phyloP scores from a whole-genome alignment of 2,888 invertebrate species.

The Dexiosoma caninum region DNA sequence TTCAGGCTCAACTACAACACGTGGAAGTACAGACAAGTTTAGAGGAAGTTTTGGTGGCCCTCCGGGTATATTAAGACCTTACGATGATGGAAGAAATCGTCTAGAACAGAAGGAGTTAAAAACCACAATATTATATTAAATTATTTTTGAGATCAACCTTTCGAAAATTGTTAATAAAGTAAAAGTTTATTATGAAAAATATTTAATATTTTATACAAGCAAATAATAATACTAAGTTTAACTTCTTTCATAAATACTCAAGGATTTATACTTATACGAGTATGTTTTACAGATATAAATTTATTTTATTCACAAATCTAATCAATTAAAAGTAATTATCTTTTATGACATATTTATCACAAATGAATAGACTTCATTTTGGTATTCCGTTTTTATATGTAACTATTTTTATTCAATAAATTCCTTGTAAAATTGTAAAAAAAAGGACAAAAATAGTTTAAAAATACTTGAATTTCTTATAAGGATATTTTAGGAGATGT shows the following conservation, averaged over 20 bases:
- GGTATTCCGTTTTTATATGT: not conserved
- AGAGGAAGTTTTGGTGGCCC: slow-evolving; percentile 76
- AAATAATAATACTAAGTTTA: not conserved
- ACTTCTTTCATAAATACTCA: slow-evolving; percentile 18
- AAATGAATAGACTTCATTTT: slow-evolving; percentile 10
- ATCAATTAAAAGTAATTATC: not conserved
- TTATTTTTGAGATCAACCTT: slow-evolving; percentile 58
- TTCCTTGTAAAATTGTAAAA: slow-evolving; percentile 41
- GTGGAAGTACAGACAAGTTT: slow-evolving; percentile 63
- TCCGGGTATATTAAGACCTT: slow-evolving; percentile 75
- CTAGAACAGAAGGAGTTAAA: not conserved
- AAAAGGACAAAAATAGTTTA: not conserved
- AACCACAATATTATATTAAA: slow-evolving; percentile 42
- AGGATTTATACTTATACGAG: not conserved
- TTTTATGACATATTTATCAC: not conserved
- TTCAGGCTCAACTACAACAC: not conserved
- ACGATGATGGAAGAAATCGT: slow-evolving; percentile 70
- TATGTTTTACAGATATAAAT: not conserved
- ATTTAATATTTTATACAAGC: slow-evolving; percentile 2
- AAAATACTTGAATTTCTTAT: slow-evolving; percentile 30
- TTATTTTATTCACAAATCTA: not conserved
- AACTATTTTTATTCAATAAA: slow-evolving; percentile 47
- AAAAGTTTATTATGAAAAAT: slow-evolving; percentile 22
- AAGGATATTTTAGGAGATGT: slow-evolving; percentile 49
- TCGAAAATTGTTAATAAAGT: not conserved